Percentiles rank a stretch among this genome's conserved stretches.
phyloP scores from a whole-genome alignment of 1,140 invertebrate genomes.

The Drosophila oshimai region DNA sequence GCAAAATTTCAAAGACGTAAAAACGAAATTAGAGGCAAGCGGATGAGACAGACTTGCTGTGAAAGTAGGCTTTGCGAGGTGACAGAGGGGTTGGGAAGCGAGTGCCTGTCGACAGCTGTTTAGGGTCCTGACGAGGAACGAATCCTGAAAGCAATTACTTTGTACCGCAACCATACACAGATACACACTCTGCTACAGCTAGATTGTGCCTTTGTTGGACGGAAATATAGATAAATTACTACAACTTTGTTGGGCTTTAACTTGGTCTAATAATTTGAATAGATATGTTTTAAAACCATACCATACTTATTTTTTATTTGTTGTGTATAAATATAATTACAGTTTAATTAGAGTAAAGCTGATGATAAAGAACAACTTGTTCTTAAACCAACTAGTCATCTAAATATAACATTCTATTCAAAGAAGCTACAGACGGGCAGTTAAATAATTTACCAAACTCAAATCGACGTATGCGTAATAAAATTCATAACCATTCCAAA shows the following conservation, averaged over 20 bases:
- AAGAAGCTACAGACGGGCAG: too few species aligned
- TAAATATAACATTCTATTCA: too few species aligned
- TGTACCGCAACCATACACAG: conserved; percentile 13
- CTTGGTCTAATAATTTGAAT: not conserved
- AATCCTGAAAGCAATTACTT: conserved; percentile 49
- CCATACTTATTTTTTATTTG: too few species aligned
- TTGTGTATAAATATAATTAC: too few species aligned
- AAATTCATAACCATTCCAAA: not conserved
- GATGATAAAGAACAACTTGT: too few species aligned
- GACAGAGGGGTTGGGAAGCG: conserved; percentile 2
- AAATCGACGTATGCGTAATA: not conserved
- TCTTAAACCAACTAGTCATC: too few species aligned
- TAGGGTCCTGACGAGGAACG: conserved; percentile 25
- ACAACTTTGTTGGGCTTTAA: not conserved
- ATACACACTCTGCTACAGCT: not conserved
- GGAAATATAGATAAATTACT: not conserved
- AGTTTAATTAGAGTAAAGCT: too few species aligned
- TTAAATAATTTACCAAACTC: not conserved
- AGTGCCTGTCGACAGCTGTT: conserved; percentile 32
- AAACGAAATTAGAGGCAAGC: conserved; percentile 65
- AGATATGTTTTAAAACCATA: too few species aligned
- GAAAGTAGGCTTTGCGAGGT: conserved; percentile 10
- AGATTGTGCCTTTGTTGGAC: not conserved
- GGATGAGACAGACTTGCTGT: conserved; percentile 31
- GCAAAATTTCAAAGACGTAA: conserved; percentile 76